A percentile compares a stretch with the other conserved stretches of the same genome.
Evolutionary conservation across 2,888 invertebrate genomes (phyloP).

Genomic region (Philereme vetulata): DNA sequence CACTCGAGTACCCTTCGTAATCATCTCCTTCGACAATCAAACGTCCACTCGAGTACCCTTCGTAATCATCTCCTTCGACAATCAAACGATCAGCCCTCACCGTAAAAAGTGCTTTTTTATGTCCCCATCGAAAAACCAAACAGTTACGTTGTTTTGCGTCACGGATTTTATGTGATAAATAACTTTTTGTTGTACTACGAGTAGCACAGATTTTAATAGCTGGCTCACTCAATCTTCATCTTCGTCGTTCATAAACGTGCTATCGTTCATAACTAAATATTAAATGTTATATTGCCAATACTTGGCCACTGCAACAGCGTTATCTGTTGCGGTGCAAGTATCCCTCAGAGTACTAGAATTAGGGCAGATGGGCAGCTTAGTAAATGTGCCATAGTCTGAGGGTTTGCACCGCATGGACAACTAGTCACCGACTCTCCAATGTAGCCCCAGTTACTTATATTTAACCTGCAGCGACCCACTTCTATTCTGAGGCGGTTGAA

Average conservation of each 20-base stretch:
- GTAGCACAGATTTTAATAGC: slow-evolving; percentile 7
- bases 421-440: too few species aligned
- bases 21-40: slow-evolving; percentile 18
- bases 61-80: slow-evolving; percentile 18
- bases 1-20: slow-evolving; percentile 12
- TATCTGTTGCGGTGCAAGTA: too few species aligned
- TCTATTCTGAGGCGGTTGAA: too few species aligned
- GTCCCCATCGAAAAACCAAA: slow-evolving; percentile 51
- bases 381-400: too few species aligned
- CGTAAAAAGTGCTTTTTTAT: slow-evolving; percentile 55
- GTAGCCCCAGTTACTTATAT: too few species aligned
- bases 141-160: slow-evolving; percentile 69
- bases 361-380: too few species aligned
- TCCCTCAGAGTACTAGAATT: too few species aligned
- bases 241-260: background rate
- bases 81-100: slow-evolving; percentile 12
- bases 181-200: slow-evolving; percentile 66
- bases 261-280: too few species aligned
- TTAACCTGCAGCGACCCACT: too few species aligned
- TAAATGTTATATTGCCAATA: too few species aligned
- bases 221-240: background rate
- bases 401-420: too few species aligned
- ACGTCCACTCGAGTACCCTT: slow-evolving; percentile 6
- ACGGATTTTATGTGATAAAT: slow-evolving; percentile 68
- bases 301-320: too few species aligned